These are phyloP conservation scores for Dinothrombium tinctorium DNA, from an alignment of 1,140 invertebrate species.

Conservation along the genomic window DNA sequence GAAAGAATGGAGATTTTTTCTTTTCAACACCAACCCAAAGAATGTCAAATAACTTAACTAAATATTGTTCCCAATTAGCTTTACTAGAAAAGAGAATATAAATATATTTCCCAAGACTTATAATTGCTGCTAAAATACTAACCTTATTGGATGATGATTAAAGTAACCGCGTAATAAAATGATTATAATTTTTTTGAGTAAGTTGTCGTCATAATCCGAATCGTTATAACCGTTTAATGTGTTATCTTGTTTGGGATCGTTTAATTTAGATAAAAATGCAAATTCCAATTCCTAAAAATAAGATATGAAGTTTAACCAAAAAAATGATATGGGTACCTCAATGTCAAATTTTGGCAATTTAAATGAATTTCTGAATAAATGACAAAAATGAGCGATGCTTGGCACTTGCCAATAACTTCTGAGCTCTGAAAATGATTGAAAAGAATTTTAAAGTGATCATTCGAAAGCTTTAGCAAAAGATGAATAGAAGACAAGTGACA, in stretches of 20 bases:
- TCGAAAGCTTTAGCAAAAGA: no score
- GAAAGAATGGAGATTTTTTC: constrained; percentile 1
- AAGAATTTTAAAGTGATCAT: no score
- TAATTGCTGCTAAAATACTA: background rate
- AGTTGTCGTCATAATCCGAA: background rate
- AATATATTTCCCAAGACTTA: background rate
- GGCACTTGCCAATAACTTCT: constrained; percentile 97
- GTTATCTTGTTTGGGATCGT: background rate
- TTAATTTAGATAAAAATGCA: constrained; percentile 1
- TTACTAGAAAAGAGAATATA: constrained; percentile 15
- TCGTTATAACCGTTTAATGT: background rate
- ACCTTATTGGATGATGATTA: background rate
- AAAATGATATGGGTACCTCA: constrained; percentile 39
- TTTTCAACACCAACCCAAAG: constrained; percentile 19
- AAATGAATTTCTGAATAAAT: constrained; percentile 79
- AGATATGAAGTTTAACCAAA: background rate
- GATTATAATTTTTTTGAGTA: background rate
- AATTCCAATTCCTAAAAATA: background rate
- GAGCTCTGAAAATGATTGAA: no score
- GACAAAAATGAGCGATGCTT: constrained; percentile 91
- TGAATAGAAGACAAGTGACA: no score
- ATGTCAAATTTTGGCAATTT: constrained; percentile 89
- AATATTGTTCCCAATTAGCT: constrained; percentile 20
- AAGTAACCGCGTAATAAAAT: background rate
- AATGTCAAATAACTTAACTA: constrained; percentile 20